A percentile compares a stretch with the other conserved stretches of the same genome.
phyloP scores from a whole-genome alignment of 2,113 vertebrate species.

The Bubo scandiacus region DNA sequence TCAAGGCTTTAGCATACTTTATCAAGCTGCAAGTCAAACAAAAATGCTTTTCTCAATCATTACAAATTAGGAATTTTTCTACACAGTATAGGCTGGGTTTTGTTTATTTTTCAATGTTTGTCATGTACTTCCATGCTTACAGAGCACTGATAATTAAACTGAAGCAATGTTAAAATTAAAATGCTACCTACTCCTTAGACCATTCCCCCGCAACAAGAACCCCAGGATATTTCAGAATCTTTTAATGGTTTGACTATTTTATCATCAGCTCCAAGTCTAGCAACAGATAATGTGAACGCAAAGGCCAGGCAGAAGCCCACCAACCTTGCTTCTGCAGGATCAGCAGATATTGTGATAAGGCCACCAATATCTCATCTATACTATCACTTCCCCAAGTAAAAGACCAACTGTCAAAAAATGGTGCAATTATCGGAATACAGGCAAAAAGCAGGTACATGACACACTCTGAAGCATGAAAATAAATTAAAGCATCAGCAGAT shows the following conservation, averaged over 20 bases:
- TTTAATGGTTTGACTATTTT: neutral
- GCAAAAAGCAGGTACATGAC: neutral
- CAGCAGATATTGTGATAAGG: neutral
- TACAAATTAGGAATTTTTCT: neutral
- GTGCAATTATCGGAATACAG: neutral
- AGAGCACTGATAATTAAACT: neutral
- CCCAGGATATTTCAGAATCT: neutral
- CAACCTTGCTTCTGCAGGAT: neutral
- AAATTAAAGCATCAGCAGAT: neutral
- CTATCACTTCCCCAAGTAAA: neutral
- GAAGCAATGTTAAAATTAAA: neutral
- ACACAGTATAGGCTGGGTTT: neutral
- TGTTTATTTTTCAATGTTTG: neutral
- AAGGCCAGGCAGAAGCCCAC: neutral
- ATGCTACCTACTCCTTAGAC: neutral
- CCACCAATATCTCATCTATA: neutral
- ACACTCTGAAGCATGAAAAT: neutral
- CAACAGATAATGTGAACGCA: neutral
- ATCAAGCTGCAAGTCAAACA: neutral
- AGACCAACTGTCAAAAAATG: neutral
- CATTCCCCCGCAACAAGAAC: neutral
- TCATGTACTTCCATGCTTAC: neutral
- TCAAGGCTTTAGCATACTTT: neutral
- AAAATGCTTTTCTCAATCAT: neutral
- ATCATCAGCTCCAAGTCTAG: neutral